phyloP scores from a whole-genome alignment of 2,797 vertebrate species.

The Rhinoraja longicauda region DNA sequence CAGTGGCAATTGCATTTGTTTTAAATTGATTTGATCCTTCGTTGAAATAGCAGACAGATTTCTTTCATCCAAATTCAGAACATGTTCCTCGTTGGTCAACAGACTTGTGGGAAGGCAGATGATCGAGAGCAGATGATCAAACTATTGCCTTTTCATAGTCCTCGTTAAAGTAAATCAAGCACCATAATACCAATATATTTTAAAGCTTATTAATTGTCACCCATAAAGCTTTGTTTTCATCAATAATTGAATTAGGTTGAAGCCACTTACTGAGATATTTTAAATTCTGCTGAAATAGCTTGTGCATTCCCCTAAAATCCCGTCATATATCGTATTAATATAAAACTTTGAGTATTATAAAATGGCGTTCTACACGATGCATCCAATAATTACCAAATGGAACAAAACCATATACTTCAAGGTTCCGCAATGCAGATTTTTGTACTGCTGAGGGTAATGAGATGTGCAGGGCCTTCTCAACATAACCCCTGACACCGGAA shows the following conservation, averaged over 20 bases:
- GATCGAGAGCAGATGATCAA: background rate
- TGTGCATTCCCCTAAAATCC: background rate
- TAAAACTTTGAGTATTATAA: background rate
- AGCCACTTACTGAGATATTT: background rate
- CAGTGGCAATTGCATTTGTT: background rate
- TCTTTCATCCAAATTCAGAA: background rate
- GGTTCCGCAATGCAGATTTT: constrained; percentile 7
- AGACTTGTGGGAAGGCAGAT: background rate
- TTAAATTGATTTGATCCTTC: background rate
- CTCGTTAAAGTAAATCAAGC: background rate
- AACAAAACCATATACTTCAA: background rate
- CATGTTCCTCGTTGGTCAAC: background rate
- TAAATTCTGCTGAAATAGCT: background rate
- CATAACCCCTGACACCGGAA: no score
- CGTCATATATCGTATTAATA: background rate
- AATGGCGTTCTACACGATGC: background rate
- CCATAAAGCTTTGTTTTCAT: background rate
- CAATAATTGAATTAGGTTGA: background rate
- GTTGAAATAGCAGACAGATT: background rate
- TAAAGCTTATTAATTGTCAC: background rate
- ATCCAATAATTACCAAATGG: constrained; percentile 12
- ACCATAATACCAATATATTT: background rate
- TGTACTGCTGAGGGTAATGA: background rate
- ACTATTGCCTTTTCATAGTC: background rate
- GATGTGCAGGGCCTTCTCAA: no score